Base-by-base conservation (phyloP, 2,113 vertebrate genomes). In the Gracilinanus agilis region DNA sequence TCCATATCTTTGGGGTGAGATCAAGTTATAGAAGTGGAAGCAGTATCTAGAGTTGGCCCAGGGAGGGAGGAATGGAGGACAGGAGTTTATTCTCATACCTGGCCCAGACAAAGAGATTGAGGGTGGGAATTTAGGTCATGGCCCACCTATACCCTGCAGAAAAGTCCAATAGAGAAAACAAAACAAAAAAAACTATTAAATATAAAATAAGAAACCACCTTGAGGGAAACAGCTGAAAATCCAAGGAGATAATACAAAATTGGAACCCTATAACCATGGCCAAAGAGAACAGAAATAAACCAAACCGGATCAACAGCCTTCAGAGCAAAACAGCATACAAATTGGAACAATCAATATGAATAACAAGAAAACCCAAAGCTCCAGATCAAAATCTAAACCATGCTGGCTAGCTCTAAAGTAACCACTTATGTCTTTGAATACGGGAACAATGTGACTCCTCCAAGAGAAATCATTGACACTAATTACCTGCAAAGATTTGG, bases 301-400 rank as follows among this genome's bases (percentile, higher is more conserved):
- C 89, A 97, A 97, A 96, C 95, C 92, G 95, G 97, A 98, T 98
- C 95, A 97, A 98, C 97, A 98, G 95, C 96, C 94, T 92, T 96
- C 95, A 96, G 93, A 98, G 97, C 97, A 97, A 98, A 98, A 95
- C 96, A 97, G 98, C 97, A 98, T 98, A 98, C 97, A 97, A 98
- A 98, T 97, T 95, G 96, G 92, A 98, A 92, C 95, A 89, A 98
- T 98, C 98, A 93, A 98, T 98, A 98, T n/a, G 96, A 98, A 98
- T 97, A 97, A 98, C 96, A 98, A 97, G 98, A 96, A 98, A 98
- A 97, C 96, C 67, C 94, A 97, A 98, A 98, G 97, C 96, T 97
- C 61, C 1, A 53, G 97, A 97, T 98, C 97, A 98, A 98, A 98
- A 97, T 93, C 95, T 97, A 97, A 98, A 97, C 95, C 95, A 97